Evolutionary conservation across 2,113 vertebrate species (phyloP), one percentile per base, ranked within the genome.

Genomic region (Lichenostomus cassidix): DNA sequence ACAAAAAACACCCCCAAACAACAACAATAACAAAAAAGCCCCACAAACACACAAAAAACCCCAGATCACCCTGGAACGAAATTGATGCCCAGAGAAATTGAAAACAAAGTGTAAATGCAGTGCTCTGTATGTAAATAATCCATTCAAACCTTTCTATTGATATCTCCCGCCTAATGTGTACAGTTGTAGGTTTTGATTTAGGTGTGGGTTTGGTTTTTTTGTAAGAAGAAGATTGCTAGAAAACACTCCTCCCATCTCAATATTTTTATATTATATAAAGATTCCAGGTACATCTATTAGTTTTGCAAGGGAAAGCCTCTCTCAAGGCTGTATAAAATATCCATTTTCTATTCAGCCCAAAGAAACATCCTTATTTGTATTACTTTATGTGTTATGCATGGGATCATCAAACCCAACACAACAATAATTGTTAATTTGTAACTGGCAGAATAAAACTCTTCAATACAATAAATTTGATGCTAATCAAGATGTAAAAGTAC

Each of bases 361-460:
- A 78, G 29, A 95, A 33, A 73, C 9, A 21, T 25, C 13, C 3
- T 75, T 80, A 58, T 65, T 87, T 86, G 41, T 55, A 74, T 28
- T 69, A 42, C n/a, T 90, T 90, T 55, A 23, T 87, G 8, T 20
- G 16, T n/a, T 75, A 17, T 71, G 41, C 50, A 69, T 41, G 20
- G 17, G 37, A 70, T 68, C 37, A 64, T 64, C 74, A 89, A 88
- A 44, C 3, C 6, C 22, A 73, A 37, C 19, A 65, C 12, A 85
- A 83, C 69, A 91, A 86, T 91, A 77, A 73, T 37, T 46, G 68
- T 41, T 83, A 68, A 44, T 96, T 94, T 93, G 90, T 46, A 59
- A 81, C 59, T 29, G 12, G 18, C 7, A 65, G 19, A 77, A 83
- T 93, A 90, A 89, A 94, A 80, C 8, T 41, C 9, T 71, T 91